phyloP scores from a whole-genome alignment of 2,113 vertebrate genomes.

The Aleadryas rufinucha region DNA sequence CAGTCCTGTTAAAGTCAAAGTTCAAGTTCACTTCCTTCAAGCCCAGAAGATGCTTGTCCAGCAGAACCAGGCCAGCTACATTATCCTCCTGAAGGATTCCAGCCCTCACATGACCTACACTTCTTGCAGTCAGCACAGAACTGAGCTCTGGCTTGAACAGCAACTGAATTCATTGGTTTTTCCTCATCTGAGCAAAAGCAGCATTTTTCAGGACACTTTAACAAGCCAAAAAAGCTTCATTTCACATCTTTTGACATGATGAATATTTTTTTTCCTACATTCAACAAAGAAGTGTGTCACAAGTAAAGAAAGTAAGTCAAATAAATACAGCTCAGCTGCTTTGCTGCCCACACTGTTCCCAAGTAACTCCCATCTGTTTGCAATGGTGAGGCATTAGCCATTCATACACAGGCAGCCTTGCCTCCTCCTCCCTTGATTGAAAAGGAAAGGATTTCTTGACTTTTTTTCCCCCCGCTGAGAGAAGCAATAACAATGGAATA shows the following conservation, averaged over 20 bases:
- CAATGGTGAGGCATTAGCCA: background rate
- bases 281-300: background rate
- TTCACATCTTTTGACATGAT: background rate
- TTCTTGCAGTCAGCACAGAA: background rate
- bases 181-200: background rate
- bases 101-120: accelerated
- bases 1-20: background rate
- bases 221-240: background rate
- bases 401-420: background rate
- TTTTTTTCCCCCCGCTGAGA: accelerated
- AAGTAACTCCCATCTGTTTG: background rate
- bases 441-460: background rate
- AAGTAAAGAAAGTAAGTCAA: background rate
- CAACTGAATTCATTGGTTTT: background rate
- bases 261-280: background rate
- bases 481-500: background rate
- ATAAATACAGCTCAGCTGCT: background rate
- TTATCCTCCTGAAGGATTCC: background rate
- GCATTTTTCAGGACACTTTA: background rate
- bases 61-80: background rate
- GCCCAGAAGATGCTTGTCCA: background rate
- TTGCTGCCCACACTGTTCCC: background rate
- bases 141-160: background rate
- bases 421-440: background rate
- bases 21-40: background rate